phyloP scores from a whole-genome alignment of 2,113 vertebrate genomes.

The Siphamia tubifer region DNA sequence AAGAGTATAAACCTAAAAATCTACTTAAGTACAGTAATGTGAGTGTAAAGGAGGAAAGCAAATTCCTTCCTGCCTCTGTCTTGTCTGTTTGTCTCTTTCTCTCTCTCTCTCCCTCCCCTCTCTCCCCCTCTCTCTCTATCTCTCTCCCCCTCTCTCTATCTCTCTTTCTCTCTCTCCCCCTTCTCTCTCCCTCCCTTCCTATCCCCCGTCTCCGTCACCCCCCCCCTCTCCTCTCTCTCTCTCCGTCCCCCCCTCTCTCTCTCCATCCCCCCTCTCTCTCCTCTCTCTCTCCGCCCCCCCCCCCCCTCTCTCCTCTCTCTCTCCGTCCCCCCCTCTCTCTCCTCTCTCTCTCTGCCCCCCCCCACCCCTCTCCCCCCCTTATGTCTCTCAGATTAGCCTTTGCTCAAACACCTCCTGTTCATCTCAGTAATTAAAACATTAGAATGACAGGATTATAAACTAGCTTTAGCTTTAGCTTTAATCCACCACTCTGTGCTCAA shows the following conservation, averaged over 20 bases:
- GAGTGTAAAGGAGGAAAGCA: slow-evolving; percentile 61
- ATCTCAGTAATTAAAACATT: slow-evolving; percentile 82
- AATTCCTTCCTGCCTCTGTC: slow-evolving; percentile 43
- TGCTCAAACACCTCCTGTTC: slow-evolving; percentile 80
- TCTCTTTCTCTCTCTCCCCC: slow-evolving; percentile 60
- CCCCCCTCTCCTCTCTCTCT: too few species aligned
- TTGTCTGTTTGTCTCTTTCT: too few species aligned
- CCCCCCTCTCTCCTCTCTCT: too few species aligned
- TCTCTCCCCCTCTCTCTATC: slow-evolving; percentile 63
- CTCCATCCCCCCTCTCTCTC: too few species aligned
- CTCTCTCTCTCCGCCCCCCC: too few species aligned
- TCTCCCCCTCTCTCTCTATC: too few species aligned
- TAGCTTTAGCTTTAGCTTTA: slow-evolving; percentile 77
- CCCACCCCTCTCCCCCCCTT: slow-evolving; percentile 53
- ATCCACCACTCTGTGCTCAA: slow-evolving; percentile 74
- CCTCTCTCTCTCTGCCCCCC: too few species aligned
- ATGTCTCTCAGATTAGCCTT: slow-evolving; percentile 79
- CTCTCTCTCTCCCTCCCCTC: slow-evolving; percentile 64
- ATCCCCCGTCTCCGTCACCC: too few species aligned
- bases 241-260: too few species aligned
- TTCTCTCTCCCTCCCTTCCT: slow-evolving; percentile 77
- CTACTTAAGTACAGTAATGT: too few species aligned
- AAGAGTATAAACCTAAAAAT: too few species aligned
- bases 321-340: too few species aligned
- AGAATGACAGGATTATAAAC: slow-evolving; percentile 79